Evolutionary conservation across 2,113 vertebrate species (phyloP), one percentile per base, ranked within the genome.

Genomic region (Acrocephalus arundinaceus): DNA sequence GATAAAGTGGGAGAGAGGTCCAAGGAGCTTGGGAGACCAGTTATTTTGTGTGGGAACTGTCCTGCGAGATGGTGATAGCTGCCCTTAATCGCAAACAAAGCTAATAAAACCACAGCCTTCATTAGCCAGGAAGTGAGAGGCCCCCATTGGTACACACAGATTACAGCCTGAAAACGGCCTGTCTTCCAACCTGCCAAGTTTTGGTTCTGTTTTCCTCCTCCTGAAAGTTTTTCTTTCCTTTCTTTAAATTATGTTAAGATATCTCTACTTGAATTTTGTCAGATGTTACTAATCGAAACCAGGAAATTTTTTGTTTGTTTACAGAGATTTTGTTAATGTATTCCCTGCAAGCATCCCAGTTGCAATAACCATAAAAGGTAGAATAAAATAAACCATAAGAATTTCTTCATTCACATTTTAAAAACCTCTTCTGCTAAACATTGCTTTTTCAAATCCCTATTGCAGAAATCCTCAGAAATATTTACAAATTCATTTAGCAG

Each of bases 1-100:
- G 96, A 93, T 94, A 89, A 94, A 90, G 73, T 25, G 92, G 94
- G 96, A 89, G 78, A 96, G 93, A 91, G 74, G 85, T 85, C 97
- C 85, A 87, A 95, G 93, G 90, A 97, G 81, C 85, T 94, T 96
- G 86, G 93, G 86, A 93, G 90, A 93, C 93, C 91, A 85, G 93
- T 97, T 97, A 91, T 98, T 98, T 98, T 98, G 98, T 98, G 97
- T 96, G 97, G 97, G 97, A 98, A 98, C 96, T 97, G 74, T 97
- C 97, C 98, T 99, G 98, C 23, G 92, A 98, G 83, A 97, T 96
- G 95, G 97, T 98, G 98, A 98, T 98, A 98, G 98, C 98, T 97
- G 94, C 93, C 94, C 85, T 93, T 97, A 97, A 97, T 98, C 65
- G 0, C 95, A 98, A 98, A 96, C 96, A 97, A 97, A 98, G 96